phyloP scores from a whole-genome alignment of 2,797 vertebrate genomes.

The Protosalanx chinensis region DNA sequence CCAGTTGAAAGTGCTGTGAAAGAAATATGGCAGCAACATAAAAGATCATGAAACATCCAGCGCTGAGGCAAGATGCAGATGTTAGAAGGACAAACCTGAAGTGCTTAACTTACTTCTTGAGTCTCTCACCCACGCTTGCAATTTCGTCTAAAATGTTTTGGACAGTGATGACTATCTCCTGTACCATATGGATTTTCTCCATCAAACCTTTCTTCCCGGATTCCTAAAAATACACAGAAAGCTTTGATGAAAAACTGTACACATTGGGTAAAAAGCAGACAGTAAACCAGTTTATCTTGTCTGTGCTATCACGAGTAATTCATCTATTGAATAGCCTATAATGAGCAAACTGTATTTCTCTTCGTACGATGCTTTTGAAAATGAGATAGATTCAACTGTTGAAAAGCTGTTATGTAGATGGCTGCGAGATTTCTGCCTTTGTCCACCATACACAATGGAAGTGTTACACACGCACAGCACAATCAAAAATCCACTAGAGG shows the following conservation, averaged over 20 bases:
- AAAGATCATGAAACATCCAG: conserved; percentile 6
- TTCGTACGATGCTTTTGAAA: conserved; percentile 66
- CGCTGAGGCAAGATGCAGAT: not conserved
- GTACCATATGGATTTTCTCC: conserved; percentile 96
- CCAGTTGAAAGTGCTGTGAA: conserved; percentile 92
- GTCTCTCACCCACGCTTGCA: conserved; percentile 88
- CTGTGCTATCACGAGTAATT: conserved; percentile 70
- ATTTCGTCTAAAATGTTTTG: conserved; percentile 88
- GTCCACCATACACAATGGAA: conserved; percentile 68
- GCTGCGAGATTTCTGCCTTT: conserved; percentile 70
- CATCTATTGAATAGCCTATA: conserved; percentile 75
- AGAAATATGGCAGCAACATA: conserved; percentile 16
- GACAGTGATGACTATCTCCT: conserved; percentile 89
- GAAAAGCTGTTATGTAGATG: conserved; percentile 59
- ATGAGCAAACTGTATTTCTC: conserved; percentile 73
- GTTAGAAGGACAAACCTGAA: not conserved
- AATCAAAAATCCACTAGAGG: conserved; percentile 73
- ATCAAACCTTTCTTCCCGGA: conserved; percentile 89
- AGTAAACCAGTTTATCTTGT: conserved; percentile 67
- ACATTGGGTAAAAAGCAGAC: conserved; percentile 62
- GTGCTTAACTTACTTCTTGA: conserved; percentile 87
- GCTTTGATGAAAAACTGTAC: conserved; percentile 60
- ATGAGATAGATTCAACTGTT: conserved; percentile 60
- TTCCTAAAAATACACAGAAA: conserved; percentile 75
- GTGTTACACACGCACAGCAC: conserved; percentile 65